Evolutionary conservation across 2,888 invertebrate genomes (phyloP).

Genomic region (Elmis aenea): DNA sequence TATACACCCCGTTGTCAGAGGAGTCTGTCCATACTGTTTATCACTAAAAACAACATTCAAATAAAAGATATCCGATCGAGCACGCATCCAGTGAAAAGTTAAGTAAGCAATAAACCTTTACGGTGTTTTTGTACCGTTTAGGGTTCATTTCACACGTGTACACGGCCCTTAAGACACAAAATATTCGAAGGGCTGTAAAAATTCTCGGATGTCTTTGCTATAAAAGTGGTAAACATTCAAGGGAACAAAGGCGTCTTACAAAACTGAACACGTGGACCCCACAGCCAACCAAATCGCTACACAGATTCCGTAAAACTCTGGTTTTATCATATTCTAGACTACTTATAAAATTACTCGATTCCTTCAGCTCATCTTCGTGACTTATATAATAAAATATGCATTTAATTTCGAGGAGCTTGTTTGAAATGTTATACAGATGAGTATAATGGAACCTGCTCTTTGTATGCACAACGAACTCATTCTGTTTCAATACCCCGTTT

Average conservation of each 20-base stretch:
- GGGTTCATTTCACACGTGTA: slow-evolving; percentile 31
- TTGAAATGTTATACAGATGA: slow-evolving; percentile 31
- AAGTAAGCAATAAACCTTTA: slow-evolving; percentile 33
- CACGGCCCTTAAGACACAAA: slow-evolving; percentile 19
- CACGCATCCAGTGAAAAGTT: slow-evolving; percentile 24
- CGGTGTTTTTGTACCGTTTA: slow-evolving; percentile 32
- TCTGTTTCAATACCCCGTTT: slow-evolving; percentile 32
- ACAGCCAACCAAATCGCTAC: too few species aligned
- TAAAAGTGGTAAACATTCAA: too few species aligned
- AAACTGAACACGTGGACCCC: slow-evolving; percentile 25
- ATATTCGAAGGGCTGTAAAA: slow-evolving; percentile 27
- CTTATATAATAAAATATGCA: too few species aligned
- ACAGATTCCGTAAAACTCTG: too few species aligned
- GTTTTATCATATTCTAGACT: too few species aligned
- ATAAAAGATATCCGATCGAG: too few species aligned
- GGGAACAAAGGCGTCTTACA: slow-evolving; percentile 12
- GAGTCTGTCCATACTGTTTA: neutral
- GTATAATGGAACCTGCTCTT: slow-evolving; percentile 31
- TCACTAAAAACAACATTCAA: too few species aligned
- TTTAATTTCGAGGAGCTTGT: slow-evolving; percentile 36
- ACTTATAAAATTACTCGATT: too few species aligned
- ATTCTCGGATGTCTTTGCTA: slow-evolving; percentile 19
- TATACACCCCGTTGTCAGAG: slow-evolving; percentile 5
- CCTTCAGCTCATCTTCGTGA: too few species aligned
- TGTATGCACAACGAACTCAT: slow-evolving; percentile 32